Evolutionary conservation across 2,888 invertebrate species (phyloP), one percentile per base, ranked within the genome.

Genomic region (Xanthia togata): DNA sequence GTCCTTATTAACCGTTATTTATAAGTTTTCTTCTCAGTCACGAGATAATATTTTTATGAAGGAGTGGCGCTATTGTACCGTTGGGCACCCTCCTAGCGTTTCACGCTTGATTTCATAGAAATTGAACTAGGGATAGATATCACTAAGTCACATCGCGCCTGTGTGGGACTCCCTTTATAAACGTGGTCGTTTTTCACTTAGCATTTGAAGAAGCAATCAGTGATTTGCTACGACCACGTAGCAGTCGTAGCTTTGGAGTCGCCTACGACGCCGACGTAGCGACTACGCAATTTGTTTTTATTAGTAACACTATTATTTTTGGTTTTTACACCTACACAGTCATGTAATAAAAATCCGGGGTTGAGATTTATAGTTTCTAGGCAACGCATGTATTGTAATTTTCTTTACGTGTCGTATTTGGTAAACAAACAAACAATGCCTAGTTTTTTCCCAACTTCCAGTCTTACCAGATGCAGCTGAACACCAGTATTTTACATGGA

Each of bases 361-460:
- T n/a, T 96, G 88, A 92, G 90, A 73, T 17, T 47, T 4, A 12
- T 53, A 14, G 4, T 55, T 57, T n/a, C n/a, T n/a, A n/a, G n/a
- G n/a, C n/a, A 2, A 44, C 14, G 0, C 17, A 35, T n/a, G 8
- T 9, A 9, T 1, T 38, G 9, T n/a, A 1, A 17, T 41, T 64
- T 41, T 17, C 4, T 4, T n/a, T 38, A n/a, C 14, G n/a, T n/a
- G 12, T 8, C 38, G 9, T 64, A n/a, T n/a, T 17, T 64, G 63
- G 5, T 41, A 41, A 17, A 11, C 17, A 26, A 26, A 63, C 8
- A 38, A 38, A 0, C n/a, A n/a, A n/a, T n/a, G 38, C 38, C 8
- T 38, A 9, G 9, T 8, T 38, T 38, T 38, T 38, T 38, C 38
- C 38, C 38, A 38, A 38, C 38, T 38, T 38, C 38, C 9, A 38